Percentiles rank a stretch among this genome's conserved stretches.
These are phyloP conservation scores for Gallinago jamesoni DNA, from an alignment of 2,113 vertebrate genomes.

Conservation along the genomic window DNA sequence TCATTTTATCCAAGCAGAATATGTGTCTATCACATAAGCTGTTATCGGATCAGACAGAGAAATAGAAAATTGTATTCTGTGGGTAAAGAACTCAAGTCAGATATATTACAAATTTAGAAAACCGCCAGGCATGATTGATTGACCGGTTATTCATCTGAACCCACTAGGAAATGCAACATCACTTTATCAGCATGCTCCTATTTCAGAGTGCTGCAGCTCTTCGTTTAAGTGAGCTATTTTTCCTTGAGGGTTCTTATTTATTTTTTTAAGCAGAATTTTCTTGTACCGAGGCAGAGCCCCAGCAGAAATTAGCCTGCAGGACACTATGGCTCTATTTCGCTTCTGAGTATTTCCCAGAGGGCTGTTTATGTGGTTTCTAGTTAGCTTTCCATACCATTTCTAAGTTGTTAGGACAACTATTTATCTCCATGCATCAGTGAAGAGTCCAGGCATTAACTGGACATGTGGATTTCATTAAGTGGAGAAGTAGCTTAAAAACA, in stretches of 20 bases:
- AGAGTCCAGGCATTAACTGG: neutral
- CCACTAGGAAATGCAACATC: slow-evolving; percentile 31
- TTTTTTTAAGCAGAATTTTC: neutral
- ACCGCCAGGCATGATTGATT: slow-evolving; percentile 25
- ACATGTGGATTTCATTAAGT: neutral
- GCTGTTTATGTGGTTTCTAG: neutral
- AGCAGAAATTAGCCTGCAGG: neutral
- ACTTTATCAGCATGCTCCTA: neutral
- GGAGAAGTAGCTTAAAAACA: neutral
- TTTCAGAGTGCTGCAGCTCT: slow-evolving; percentile 9
- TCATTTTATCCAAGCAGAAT: neutral
- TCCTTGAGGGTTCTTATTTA: neutral
- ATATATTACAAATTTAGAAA: slow-evolving; percentile 31
- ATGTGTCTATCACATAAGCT: neutral
- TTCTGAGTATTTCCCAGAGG: neutral
- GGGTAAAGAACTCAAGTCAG: neutral
- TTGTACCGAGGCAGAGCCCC: neutral
- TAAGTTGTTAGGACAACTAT: neutral
- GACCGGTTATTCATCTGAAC: slow-evolving; percentile 33
- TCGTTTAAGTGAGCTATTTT: slow-evolving; percentile 31
- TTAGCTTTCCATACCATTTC: neutral
- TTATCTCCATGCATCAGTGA: neutral
- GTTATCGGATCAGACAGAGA: slow-evolving; percentile 1
- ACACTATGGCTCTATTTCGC: neutral
- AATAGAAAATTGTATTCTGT: slow-evolving; percentile 1